phyloP scores from a whole-genome alignment of 2,888 invertebrate genomes.

The Galerucella pusilla region DNA sequence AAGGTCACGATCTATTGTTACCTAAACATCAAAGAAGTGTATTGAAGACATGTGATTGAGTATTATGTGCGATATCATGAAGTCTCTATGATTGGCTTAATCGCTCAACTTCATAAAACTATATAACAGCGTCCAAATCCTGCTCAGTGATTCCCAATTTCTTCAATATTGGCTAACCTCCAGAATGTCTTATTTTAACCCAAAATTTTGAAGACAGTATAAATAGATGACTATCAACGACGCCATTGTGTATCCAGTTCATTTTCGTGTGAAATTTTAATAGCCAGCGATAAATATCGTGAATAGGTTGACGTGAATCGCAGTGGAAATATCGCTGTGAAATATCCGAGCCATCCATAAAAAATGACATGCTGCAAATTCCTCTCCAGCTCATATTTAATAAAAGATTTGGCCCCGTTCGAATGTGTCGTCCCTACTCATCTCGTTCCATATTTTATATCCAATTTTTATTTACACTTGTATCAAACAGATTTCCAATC shows the following conservation, averaged over 20 bases:
- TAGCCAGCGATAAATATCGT: not conserved
- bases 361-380: not conserved
- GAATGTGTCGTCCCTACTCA: slow-evolving; percentile 24
- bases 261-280: not conserved
- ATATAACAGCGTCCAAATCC: too few species aligned
- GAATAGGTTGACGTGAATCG: not conserved
- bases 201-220: too few species aligned
- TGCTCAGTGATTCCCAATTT: too few species aligned
- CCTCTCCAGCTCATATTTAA: slow-evolving; percentile 1
- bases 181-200: too few species aligned
- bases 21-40: too few species aligned
- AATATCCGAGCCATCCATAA: not conserved
- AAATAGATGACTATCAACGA: too few species aligned
- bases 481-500: slow-evolving; percentile 29
- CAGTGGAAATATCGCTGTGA: not conserved
- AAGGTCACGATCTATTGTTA: too few species aligned
- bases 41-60: too few species aligned
- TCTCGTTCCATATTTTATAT: slow-evolving; percentile 25
- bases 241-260: not conserved
- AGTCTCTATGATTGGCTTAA: too few species aligned
- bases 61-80: too few species aligned
- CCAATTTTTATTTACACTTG: slow-evolving; percentile 31
- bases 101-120: too few species aligned
- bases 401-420: slow-evolving; percentile 20
- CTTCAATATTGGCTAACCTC: too few species aligned